A percentile compares a stretch with the other conserved stretches of the same genome.
These are phyloP conservation scores for Echinops telfairi DNA, from an alignment of 2,113 vertebrate species.

Conservation along the genomic window DNA sequence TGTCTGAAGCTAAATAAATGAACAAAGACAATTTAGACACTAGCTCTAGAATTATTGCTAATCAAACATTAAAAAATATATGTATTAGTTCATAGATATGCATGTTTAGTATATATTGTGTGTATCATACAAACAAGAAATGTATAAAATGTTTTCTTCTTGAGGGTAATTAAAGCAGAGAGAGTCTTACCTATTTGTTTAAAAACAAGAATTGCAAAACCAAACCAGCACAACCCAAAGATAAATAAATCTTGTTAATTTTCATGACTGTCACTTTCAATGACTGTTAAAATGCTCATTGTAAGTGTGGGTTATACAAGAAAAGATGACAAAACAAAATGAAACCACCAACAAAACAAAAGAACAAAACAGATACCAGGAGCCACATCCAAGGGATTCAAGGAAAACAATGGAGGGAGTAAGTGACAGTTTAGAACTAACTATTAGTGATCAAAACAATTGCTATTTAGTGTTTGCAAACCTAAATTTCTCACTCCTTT, in stretches of 20 bases:
- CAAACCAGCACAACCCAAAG: neutral
- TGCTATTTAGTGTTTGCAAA: neutral
- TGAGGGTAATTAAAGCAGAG: neutral
- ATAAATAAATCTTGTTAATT: constrained; percentile 36
- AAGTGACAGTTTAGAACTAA: neutral
- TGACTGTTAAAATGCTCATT: constrained; percentile 17
- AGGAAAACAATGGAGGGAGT: neutral
- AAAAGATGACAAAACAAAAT: neutral
- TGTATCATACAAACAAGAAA: neutral
- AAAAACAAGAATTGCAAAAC: neutral
- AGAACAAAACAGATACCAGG: neutral
- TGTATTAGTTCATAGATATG: neutral
- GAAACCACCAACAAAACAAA: neutral
- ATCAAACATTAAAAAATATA: neutral
- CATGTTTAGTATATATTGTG: neutral
- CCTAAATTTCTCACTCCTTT: neutral
- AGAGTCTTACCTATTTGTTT: constrained; percentile 8
- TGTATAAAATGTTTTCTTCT: neutral
- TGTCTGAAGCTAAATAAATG: neutral
- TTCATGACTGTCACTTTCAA: constrained; percentile 38
- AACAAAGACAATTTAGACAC: neutral
- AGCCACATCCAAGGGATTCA: neutral
- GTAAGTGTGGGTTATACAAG: constrained; percentile 14
- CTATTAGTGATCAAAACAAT: neutral
- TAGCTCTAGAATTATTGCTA: neutral